These are phyloP conservation scores for Mizuhopecten yessoensis DNA, from an alignment of 1,140 invertebrate genomes.

Conservation along the genomic window DNA sequence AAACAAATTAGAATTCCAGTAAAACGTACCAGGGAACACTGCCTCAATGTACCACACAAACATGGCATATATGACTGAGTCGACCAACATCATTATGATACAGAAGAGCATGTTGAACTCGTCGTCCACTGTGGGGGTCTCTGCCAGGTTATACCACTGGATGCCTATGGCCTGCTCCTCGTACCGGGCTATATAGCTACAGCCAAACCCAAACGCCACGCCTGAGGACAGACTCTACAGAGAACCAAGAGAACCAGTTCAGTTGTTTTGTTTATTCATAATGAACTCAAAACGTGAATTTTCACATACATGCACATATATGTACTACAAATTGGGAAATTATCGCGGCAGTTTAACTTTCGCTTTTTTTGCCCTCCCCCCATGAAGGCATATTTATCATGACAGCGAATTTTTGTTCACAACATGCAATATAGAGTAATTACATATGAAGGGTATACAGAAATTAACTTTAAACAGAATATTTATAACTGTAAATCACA, in stretches of 20 bases:
- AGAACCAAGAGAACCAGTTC: background rate
- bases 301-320: too few relatives aligned
- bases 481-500: too few relatives aligned
- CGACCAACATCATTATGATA: slow-evolving; percentile 86
- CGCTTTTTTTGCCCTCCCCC: too few relatives aligned
- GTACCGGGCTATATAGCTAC: slow-evolving; percentile 87
- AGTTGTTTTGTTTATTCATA: background rate
- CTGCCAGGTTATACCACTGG: slow-evolving; percentile 90
- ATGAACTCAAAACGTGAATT: background rate
- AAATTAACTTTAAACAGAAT: too few relatives aligned
- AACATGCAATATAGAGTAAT: too few relatives aligned
- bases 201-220: slow-evolving; percentile 91
- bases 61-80: slow-evolving; percentile 83
- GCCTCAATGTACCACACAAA: slow-evolving; percentile 87
- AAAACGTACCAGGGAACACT: slow-evolving; percentile 86
- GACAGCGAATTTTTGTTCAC: too few relatives aligned
- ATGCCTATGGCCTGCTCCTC: slow-evolving; percentile 88
- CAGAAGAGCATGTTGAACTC: slow-evolving; percentile 87
- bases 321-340: too few relatives aligned
- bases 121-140: slow-evolving; percentile 88
- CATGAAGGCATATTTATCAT: too few relatives aligned
- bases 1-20: background rate
- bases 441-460: too few relatives aligned
- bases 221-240: slow-evolving; percentile 88
- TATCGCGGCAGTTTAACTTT: too few relatives aligned